These are phyloP conservation scores for Serinus canaria DNA, from an alignment of 2,113 vertebrate genomes.

Conservation along the genomic window DNA sequence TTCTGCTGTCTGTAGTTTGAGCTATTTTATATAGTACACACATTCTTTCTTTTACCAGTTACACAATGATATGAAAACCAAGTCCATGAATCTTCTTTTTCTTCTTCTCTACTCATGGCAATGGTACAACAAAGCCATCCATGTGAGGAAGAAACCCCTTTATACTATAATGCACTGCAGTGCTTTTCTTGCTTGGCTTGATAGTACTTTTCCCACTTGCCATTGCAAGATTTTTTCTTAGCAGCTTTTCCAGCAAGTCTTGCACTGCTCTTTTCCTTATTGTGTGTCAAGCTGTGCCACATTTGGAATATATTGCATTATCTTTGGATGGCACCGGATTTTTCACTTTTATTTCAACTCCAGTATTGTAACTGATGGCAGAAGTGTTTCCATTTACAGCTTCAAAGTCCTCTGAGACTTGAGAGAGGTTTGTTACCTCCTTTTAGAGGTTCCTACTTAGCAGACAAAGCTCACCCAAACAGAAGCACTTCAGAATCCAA, in stretches of 20 bases:
- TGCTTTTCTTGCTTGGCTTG: neutral
- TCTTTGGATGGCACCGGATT: neutral
- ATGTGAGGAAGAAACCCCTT: neutral
- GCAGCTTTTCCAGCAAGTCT: neutral
- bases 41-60: neutral
- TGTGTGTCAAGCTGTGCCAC: neutral
- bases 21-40: neutral
- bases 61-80: neutral
- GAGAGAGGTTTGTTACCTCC: neutral
- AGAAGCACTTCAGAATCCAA: neutral
- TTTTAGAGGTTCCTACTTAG: neutral
- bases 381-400: neutral
- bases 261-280: neutral
- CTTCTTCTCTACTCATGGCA: neutral
- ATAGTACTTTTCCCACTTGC: neutral
- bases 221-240: neutral
- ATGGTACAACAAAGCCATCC: neutral
- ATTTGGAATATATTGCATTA: neutral
- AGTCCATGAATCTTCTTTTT: neutral
- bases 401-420: neutral
- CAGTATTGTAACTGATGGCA: neutral
- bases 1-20: neutral
- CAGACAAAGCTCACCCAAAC: neutral
- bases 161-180: too few relatives aligned
- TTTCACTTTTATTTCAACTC: neutral